Evolutionary conservation across 2,797 vertebrate species (phyloP).

Genomic region (Pempheris klunzingeri): DNA sequence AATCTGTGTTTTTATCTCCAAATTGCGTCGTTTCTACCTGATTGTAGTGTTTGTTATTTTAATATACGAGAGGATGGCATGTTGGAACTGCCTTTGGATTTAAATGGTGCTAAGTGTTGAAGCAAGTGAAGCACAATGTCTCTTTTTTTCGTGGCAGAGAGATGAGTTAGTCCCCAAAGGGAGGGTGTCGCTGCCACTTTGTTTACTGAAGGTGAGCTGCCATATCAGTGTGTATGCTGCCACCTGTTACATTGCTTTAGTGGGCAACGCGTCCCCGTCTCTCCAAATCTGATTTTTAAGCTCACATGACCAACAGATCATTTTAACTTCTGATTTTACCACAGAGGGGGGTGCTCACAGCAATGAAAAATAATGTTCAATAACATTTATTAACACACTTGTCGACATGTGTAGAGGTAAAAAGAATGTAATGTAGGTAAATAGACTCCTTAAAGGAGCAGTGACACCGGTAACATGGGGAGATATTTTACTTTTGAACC

Average conservation of each 20-base stretch:
- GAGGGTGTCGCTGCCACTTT: constrained; percentile 36
- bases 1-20: neutral
- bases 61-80: neutral
- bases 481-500: no score
- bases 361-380: neutral
- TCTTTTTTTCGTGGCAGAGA: constrained; percentile 4
- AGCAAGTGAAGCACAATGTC: neutral
- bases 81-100: constrained; percentile 45
- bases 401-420: no score
- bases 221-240: constrained; percentile 86
- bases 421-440: neutral
- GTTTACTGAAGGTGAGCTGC: constrained; percentile 80
- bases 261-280: constrained; percentile 40
- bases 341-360: neutral
- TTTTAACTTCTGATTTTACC: neutral
- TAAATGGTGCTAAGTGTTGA: neutral
- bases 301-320: constrained; percentile 8
- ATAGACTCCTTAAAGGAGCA: no score
- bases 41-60: constrained; percentile 20
- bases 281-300: constrained; percentile 23
- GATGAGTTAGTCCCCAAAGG: neutral
- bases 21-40: constrained; percentile 9
- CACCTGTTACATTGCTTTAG: constrained; percentile 82
- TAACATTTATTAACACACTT: no score
- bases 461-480: no score